These are phyloP conservation scores for Noctua pronuba DNA, from an alignment of 2,888 invertebrate species.

Conservation along the genomic window DNA sequence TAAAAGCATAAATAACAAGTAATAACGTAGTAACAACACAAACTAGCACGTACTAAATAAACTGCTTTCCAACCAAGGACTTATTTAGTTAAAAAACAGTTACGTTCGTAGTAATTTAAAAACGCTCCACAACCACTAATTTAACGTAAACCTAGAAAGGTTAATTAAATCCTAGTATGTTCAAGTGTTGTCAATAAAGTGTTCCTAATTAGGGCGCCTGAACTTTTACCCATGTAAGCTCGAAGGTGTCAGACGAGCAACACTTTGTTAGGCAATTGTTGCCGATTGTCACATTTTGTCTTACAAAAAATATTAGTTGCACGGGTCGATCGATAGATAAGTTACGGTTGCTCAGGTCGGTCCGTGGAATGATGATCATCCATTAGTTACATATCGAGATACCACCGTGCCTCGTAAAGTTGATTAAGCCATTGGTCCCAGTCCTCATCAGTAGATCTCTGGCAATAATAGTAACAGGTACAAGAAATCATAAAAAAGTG, in stretches of 20 bases:
- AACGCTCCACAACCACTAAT: conserved; percentile 26
- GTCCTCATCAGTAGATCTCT: not conserved
- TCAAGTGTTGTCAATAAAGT: conserved; percentile 56
- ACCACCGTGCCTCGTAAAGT: not conserved
- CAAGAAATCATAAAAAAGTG: not conserved
- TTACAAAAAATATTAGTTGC: not conserved
- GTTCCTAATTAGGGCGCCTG: conserved; percentile 60
- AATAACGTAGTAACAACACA: not conserved
- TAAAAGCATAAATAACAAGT: not conserved
- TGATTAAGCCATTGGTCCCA: not conserved
- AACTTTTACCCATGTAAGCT: conserved; percentile 53
- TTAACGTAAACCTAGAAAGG: conserved; percentile 29
- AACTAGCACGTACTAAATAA: not conserved
- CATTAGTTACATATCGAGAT: not conserved
- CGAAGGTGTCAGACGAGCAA: conserved; percentile 9
- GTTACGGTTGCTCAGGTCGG: not conserved
- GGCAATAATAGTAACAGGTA: not conserved
- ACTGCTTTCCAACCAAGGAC: not conserved
- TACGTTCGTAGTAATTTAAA: conserved; percentile 3
- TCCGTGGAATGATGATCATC: not conserved
- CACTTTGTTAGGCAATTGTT: not conserved
- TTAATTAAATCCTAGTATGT: conserved; percentile 56
- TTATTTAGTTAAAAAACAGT: not conserved
- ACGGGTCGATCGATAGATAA: not conserved
- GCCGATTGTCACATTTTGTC: not conserved